phyloP scores from a whole-genome alignment of 2,888 invertebrate species.

The Mimas tiliae region DNA sequence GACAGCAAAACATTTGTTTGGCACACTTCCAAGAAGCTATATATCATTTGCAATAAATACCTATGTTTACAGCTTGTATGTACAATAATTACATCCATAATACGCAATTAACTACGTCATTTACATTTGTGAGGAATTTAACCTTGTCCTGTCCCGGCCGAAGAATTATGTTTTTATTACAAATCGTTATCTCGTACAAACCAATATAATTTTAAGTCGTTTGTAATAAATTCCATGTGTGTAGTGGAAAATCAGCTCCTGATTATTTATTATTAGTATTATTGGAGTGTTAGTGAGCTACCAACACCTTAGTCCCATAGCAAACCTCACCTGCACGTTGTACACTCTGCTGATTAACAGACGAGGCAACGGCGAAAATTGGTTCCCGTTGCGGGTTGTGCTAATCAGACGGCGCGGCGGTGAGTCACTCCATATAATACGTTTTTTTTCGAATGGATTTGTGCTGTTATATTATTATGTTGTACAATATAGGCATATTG shows the following conservation, averaged over 20 bases:
- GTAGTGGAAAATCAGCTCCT: not conserved
- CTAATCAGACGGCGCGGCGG: too few relatives aligned
- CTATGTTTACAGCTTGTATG: conserved; percentile 10
- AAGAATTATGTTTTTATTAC: not conserved
- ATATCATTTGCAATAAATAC: conserved; percentile 20
- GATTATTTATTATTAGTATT: not conserved
- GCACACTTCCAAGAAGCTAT: not conserved
- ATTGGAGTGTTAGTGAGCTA: not conserved
- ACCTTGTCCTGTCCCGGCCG: conserved; percentile 13
- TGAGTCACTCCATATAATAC: too few relatives aligned
- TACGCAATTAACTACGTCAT: not conserved
- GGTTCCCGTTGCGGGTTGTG: too few relatives aligned
- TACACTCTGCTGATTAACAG: too few relatives aligned
- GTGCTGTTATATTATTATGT: too few relatives aligned
- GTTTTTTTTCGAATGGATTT: too few relatives aligned
- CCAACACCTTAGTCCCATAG: too few relatives aligned
- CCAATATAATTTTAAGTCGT: not conserved
- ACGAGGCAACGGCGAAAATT: too few relatives aligned
- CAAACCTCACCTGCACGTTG: too few relatives aligned
- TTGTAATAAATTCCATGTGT: not conserved
- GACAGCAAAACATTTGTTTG: not conserved
- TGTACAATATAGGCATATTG: too few relatives aligned
- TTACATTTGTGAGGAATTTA: conserved; percentile 3
- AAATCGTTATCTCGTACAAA: not conserved
- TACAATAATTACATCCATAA: conserved; percentile 29